Conservation (phyloP, 1,140 invertebrate species). For the Platyura marginata region DNA sequence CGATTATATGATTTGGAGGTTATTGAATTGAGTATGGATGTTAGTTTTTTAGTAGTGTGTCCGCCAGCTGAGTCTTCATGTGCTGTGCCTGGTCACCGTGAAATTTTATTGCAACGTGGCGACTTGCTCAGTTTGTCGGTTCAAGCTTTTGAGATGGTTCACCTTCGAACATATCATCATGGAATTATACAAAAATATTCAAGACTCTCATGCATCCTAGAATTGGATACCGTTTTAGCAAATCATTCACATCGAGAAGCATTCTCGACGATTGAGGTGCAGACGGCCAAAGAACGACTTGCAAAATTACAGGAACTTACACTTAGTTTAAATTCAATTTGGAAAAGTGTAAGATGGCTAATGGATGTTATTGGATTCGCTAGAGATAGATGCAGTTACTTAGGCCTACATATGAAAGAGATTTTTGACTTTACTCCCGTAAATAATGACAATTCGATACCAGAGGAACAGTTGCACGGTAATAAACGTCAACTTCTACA, state of each 20-base stretch:
- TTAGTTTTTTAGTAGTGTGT: slow-evolving; percentile 77
- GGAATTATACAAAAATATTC: slow-evolving; percentile 78
- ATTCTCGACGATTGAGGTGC: slow-evolving; percentile 75
- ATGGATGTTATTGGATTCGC: slow-evolving; percentile 88
- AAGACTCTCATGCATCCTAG: slow-evolving; percentile 75
- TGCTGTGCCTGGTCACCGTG: slow-evolving; percentile 71
- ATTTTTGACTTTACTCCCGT: slow-evolving; percentile 14
- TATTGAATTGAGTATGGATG: slow-evolving; percentile 70
- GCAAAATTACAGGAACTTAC: slow-evolving; percentile 66
- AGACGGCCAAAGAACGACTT: slow-evolving; percentile 66
- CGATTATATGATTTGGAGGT: slow-evolving; percentile 82
- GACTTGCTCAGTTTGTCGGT: slow-evolving; percentile 74
- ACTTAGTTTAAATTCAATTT: slow-evolving; percentile 59
- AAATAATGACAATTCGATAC: slow-evolving; percentile 1
- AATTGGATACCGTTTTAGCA: slow-evolving; percentile 79
- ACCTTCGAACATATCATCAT: slow-evolving; percentile 76
- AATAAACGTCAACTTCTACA: slow-evolving; percentile 37
- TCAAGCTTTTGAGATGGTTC: slow-evolving; percentile 78
- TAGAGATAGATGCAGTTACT: slow-evolving; percentile 44
- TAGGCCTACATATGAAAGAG: slow-evolving; percentile 14
- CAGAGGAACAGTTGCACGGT: slow-evolving; percentile 4
- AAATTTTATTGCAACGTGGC: slow-evolving; percentile 55
- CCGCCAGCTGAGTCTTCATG: slow-evolving; percentile 80
- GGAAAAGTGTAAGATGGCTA: slow-evolving; percentile 87
- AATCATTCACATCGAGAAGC: slow-evolving; percentile 85